These are phyloP conservation scores for Plagiodera versicolora DNA, from an alignment of 2,888 invertebrate species.

Conservation along the genomic window DNA sequence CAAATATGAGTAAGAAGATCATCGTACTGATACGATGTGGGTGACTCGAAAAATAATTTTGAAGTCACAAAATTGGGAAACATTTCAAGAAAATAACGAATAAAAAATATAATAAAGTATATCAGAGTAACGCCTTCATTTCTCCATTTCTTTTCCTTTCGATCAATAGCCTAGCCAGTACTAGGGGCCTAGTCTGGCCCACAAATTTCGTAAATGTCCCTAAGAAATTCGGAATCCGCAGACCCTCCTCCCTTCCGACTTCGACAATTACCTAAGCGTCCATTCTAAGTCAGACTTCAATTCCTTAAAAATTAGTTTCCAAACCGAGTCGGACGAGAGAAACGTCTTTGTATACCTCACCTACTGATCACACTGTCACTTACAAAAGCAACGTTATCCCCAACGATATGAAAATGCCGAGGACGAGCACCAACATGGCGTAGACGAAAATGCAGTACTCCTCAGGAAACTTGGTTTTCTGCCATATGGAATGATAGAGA, in stretches of 20 bases:
- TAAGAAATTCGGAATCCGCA: not conserved
- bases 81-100: not conserved
- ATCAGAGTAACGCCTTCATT: not conserved
- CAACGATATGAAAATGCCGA: constrained; percentile 47
- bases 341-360: not conserved
- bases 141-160: not conserved
- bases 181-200: not conserved
- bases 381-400: constrained; percentile 43
- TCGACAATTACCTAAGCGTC: not conserved
- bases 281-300: not conserved
- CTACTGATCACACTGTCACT: constrained; percentile 15
- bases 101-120: not conserved
- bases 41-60: too few relatives aligned
- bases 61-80: too few relatives aligned
- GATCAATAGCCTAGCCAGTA: not conserved
- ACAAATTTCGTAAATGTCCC: not conserved
- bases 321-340: not conserved
- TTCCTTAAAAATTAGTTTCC: not conserved
- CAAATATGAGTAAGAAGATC: too few relatives aligned
- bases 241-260: not conserved
- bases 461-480: constrained; percentile 55
- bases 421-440: constrained; percentile 53
- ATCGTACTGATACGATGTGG: too few relatives aligned
- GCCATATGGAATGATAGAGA: constrained; percentile 35
- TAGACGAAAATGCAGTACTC: constrained; percentile 60